Evolutionary conservation across 2,113 vertebrate species (phyloP).

Genomic region (Dolichallabes microphthalmus): DNA sequence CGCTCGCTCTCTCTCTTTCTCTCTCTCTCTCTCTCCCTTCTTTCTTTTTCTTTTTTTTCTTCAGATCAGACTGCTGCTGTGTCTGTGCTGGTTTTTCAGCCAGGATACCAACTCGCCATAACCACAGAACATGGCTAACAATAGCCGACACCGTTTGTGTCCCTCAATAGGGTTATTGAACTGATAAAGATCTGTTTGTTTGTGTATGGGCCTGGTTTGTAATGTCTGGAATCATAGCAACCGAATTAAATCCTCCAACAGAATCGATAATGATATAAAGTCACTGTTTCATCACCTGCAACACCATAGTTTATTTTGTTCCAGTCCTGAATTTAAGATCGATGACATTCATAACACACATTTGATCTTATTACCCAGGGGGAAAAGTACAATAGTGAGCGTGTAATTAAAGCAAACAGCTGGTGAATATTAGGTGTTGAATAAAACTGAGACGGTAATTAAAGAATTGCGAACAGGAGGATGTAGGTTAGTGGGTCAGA

Average conservation of each 20-base stretch:
- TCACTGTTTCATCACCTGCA: background rate
- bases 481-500: conserved; percentile 49
- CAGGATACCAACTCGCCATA: background rate
- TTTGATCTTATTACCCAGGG: background rate
- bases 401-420: conserved; percentile 34
- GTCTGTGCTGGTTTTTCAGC: background rate
- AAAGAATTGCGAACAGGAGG: conserved; percentile 5
- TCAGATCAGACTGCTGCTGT: background rate
- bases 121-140: conserved; percentile 9
- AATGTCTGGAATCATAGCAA: conserved; percentile 15
- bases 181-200: conserved; percentile 12
- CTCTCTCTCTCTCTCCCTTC: background rate
- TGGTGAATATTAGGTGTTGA: conserved; percentile 30
- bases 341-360: background rate
- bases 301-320: background rate
- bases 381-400: background rate
- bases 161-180: background rate
- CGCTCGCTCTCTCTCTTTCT: background rate
- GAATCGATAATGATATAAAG: background rate
- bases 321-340: background rate
- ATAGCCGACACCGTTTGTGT: conserved; percentile 1
- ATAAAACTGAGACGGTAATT: conserved; percentile 37
- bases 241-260: background rate
- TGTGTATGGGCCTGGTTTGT: conserved; percentile 3
- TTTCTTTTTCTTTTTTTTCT: background rate